phyloP scores from a whole-genome alignment of 1,140 invertebrate species.

The Ectropis grisescens region DNA sequence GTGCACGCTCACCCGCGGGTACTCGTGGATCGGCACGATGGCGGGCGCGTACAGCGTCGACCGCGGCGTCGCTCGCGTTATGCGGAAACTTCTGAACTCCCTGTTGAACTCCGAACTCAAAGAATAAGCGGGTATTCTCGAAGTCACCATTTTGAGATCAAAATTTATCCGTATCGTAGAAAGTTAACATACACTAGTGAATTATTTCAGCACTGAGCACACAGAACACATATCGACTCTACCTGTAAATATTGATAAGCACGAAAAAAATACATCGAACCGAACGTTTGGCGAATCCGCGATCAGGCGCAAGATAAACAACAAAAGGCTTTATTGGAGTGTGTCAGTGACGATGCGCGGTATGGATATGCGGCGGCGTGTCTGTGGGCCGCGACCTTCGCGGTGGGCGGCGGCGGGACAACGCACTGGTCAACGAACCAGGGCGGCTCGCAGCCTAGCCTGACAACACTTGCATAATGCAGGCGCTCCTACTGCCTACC shows the following conservation, averaged over 20 bases:
- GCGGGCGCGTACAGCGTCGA: conserved; percentile 56
- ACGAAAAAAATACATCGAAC: no score
- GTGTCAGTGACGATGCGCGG: conserved; percentile 14
- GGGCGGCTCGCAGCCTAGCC: conserved; percentile 15
- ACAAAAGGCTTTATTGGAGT: no score
- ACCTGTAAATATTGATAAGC: conserved; percentile 44
- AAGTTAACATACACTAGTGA: conserved; percentile 38
- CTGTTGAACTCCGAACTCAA: conserved; percentile 70
- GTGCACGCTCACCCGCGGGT: conserved; percentile 64
- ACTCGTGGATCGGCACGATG: conserved; percentile 68
- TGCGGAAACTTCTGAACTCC: conserved; percentile 70
- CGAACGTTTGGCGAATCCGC: no score
- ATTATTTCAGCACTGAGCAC: conserved; percentile 49
- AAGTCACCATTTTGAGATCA: conserved; percentile 71
- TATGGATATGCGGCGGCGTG: conserved; percentile 15
- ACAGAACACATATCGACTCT: conserved; percentile 63
- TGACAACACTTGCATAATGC: conserved; percentile 50
- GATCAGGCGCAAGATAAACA: no score
- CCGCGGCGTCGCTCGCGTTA: conserved; percentile 58
- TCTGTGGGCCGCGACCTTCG: conserved; percentile 55
- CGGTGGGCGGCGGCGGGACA: conserved; percentile 53
- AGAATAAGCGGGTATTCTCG: conserved; percentile 70
- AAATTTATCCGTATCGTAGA: conserved; percentile 41
- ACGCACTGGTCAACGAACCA: conserved; percentile 64
- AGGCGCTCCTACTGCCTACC: conserved; percentile 6